phyloP scores from a whole-genome alignment of 2,888 invertebrate genomes.

The Neria commutata region DNA sequence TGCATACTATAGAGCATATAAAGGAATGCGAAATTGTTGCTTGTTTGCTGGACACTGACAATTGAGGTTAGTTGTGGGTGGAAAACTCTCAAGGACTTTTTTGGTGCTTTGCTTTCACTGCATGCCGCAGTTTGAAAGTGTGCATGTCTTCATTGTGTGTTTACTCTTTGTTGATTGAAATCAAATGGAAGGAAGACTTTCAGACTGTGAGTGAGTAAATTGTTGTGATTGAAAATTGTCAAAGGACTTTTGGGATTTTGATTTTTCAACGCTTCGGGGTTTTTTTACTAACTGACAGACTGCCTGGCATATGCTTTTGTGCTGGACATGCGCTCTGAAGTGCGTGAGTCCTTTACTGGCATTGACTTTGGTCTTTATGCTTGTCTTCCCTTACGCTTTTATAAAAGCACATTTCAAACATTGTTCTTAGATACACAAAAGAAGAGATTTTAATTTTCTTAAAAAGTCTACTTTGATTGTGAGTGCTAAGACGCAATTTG shows the following conservation, averaged over 20 bases:
- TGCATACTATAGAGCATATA: not conserved
- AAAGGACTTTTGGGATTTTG: constrained; percentile 3
- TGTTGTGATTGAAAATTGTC: no score
- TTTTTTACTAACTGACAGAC: not conserved
- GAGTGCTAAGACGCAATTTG: no score
- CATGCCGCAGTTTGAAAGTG: not conserved
- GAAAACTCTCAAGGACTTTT: not conserved
- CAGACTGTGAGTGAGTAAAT: not conserved
- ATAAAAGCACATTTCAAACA: not conserved
- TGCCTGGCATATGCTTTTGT: no score
- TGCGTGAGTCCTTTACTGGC: not conserved
- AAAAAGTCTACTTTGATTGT: no score
- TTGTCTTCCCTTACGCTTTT: not conserved
- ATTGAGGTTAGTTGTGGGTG: no score
- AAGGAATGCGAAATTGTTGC: not conserved
- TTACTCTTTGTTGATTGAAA: not conserved
- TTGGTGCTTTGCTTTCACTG: not conserved
- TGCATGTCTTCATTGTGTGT: not conserved
- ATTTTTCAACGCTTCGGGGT: not conserved
- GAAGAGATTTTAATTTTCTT: not conserved
- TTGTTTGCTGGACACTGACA: no score
- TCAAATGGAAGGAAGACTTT: not conserved
- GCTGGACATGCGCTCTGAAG: no score
- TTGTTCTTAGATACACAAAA: not conserved
- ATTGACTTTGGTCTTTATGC: not conserved